Evolutionary conservation across 53 echinoderm and acorn worm genomes (phyloP).

Genomic region (Zoroaster sp.): DNA sequence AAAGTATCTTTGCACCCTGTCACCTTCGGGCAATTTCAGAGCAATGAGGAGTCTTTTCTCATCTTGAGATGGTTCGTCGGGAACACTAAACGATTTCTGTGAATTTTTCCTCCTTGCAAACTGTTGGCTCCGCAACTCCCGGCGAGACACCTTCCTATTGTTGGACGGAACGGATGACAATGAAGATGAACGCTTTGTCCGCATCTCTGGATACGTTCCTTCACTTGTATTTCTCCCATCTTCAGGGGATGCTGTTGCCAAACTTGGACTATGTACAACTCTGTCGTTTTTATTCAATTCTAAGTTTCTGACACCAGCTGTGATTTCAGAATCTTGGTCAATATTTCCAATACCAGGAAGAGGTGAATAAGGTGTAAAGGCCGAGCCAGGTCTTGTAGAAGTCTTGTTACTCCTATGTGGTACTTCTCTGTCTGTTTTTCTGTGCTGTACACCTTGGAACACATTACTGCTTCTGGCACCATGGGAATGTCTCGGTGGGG

Average conservation of each 20-base stretch:
- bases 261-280: background rate
- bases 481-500: background rate
- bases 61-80: conserved; percentile 40
- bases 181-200: conserved; percentile 17
- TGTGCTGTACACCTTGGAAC: background rate
- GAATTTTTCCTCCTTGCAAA: conserved; percentile 53
- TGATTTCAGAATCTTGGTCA: background rate
- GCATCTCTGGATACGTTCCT: background rate
- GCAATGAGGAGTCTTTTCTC: conserved; percentile 61
- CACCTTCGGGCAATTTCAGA: conserved; percentile 60
- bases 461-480: background rate
- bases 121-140: conserved; percentile 53
- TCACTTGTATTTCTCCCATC: background rate
- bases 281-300: background rate
- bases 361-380: conserved; percentile 44
- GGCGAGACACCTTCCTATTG: conserved; percentile 37
- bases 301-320: background rate
- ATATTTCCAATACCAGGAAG: conserved; percentile 52
- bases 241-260: background rate
- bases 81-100: background rate
- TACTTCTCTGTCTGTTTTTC: background rate
- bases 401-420: background rate
- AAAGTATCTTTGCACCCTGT: conserved; percentile 59
- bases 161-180: background rate
- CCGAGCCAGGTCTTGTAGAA: conserved; percentile 34